Base-by-base conservation (phyloP, 2,797 vertebrate species). In the Stomatorhinus walkeri region DNA sequence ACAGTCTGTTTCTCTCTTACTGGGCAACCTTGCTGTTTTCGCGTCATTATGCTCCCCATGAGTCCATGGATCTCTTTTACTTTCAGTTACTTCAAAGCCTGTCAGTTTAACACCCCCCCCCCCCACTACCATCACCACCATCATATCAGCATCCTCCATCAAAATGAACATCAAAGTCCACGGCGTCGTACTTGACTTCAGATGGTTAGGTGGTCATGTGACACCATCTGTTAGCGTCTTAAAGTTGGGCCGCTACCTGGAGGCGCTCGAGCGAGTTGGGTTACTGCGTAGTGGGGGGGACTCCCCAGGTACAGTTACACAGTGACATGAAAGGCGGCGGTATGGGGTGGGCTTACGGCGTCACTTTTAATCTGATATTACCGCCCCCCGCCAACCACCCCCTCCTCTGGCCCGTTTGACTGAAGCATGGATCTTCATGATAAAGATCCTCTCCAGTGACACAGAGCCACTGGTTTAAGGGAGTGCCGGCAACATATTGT, bases 201-300 rank as follows among this genome's bases (percentile, higher is more conserved):
- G 85, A 56, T 40, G 24, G 49, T 8, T 19, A 40, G 14, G 49
- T 49, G 7, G 85, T 54, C 85, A 52, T 54, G 85, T 56, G 85
- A 86, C 51, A 56, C 51, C 28, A 16, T 14, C 49, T 56, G 85
- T 28, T 54, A 54, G 24, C 24, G 28, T 54, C 51, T 28, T 86
- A 19, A 40, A 54, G 51, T 19, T 14, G 22, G 9, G 43, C 81
- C 0, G 49, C n/a, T 36, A 86, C 85, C 85, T 54, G 49, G 51
- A 51, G 51, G 49, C 24, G 24, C 24, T 56, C 5, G 5, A 36
- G 43, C 14, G 85, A 92, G 89, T 46, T 52, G 61, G 24, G 92
- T 94, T 93, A 90, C 93, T 91, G 93, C 92, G 92, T 88, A 19
- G 7, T 83, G 89, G 79, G 88, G 87, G 72, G 40, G 46, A 89